Base-by-base conservation (phyloP, 2,888 invertebrate genomes). In the Alentia gelatinosa region DNA sequence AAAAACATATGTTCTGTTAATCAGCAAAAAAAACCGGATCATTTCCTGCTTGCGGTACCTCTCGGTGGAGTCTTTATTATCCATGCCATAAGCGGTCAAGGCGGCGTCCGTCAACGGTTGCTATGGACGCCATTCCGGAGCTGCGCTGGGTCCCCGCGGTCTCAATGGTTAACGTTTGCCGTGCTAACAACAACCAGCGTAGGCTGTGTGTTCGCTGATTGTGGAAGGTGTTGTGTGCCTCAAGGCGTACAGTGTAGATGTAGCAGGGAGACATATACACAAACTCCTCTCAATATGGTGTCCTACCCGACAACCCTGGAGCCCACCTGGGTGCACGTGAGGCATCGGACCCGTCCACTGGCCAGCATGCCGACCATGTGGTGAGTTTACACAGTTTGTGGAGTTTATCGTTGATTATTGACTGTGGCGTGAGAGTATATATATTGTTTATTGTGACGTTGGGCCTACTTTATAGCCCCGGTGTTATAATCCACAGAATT, bases 291-390 rank as follows among this genome's bases (percentile, higher is more conserved):
- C 39, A 90, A 79, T 56, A 90, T 90, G 90, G 84, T 56, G 83
- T 26, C 56, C 39, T 83, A 47, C 79, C 91, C 86, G 23, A 89
- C 91, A 19, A 89, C 63, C 42, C 84, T 92, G n/a, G 93, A 93
- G 79, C 91, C 90, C 33, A 83, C 90, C 26, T 91, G 90, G 90
- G 89, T 86, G 9, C 92, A 92, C 42, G 50, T 92, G 26, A 63
- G 93, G 30, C 74, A 91, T 23, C 84, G 92, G 74, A 89, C 90
- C 26, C 92, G 93, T 1, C 93, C 93, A 5, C 91, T 93, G 37
- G 93, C 91, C 84, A 91, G 92, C 47, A 93, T 93, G 92, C 93
- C 93, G 33, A 91, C 92, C 50, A 92, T 92, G 93, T 93, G 93
- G 93, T 93, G 40, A 84, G 93, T 91, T 4, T 33, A 35, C 7